These are phyloP conservation scores for Apotomis turbidana DNA, from an alignment of 2,888 invertebrate species.

Conservation along the genomic window DNA sequence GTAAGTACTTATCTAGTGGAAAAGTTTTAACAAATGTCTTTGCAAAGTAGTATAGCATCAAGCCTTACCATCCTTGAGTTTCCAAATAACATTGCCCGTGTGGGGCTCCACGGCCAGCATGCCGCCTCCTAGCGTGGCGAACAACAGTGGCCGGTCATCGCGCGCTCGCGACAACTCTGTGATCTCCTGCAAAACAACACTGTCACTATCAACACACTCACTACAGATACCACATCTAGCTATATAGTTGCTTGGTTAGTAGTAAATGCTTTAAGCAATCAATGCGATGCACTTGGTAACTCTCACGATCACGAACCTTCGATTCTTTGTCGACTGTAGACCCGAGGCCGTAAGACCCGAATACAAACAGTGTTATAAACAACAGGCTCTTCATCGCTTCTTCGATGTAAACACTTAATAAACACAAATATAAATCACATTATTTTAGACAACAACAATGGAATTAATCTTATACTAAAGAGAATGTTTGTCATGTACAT, in stretches of 20 bases:
- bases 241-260: neutral
- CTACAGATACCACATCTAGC: slow-evolving; percentile 46
- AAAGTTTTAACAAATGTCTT: neutral
- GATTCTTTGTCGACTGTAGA: slow-evolving; percentile 64
- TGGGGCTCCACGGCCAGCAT: slow-evolving; percentile 94
- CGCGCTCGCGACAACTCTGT: slow-evolving; percentile 87
- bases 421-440: slow-evolving; percentile 50
- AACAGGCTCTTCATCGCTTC: slow-evolving; percentile 61
- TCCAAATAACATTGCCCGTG: slow-evolving; percentile 95
- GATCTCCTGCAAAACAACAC: slow-evolving; percentile 73
- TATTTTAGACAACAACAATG: slow-evolving; percentile 49
- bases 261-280: slow-evolving; percentile 43
- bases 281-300: slow-evolving; percentile 55
- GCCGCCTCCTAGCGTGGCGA: slow-evolving; percentile 97
- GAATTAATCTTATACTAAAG: slow-evolving; percentile 1
- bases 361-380: slow-evolving; percentile 62
- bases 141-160: slow-evolving; percentile 90
- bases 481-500: slow-evolving; percentile 37
- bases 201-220: slow-evolving; percentile 43
- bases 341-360: slow-evolving; percentile 64
- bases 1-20: neutral
- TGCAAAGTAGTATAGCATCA: slow-evolving; percentile 43
- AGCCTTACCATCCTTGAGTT: slow-evolving; percentile 91
- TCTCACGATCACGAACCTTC: slow-evolving; percentile 66
- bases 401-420: slow-evolving; percentile 44